These are phyloP conservation scores for Saimiri boliviensis DNA, from an alignment of 2,113 vertebrate species.

Conservation along the genomic window DNA sequence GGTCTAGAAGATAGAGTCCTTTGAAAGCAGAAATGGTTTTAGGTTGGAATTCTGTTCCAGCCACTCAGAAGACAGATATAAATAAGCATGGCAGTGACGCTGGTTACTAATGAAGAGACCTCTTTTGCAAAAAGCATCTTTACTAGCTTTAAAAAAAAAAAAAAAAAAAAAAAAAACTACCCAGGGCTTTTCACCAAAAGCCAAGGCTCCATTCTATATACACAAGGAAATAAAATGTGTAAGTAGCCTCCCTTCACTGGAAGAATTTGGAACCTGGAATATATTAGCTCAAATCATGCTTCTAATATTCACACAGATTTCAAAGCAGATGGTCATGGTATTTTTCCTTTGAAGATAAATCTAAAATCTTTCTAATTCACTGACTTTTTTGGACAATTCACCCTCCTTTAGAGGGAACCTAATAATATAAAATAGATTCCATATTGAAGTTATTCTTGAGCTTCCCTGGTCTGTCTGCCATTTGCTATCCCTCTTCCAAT, in stretches of 20 bases:
- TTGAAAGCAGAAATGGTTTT: constrained; percentile 65
- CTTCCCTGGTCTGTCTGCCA: background rate
- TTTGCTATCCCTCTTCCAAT: background rate
- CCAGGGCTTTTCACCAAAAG: background rate
- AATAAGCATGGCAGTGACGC: constrained; percentile 57
- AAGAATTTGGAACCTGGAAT: constrained; percentile 51
- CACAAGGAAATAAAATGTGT: constrained; percentile 11
- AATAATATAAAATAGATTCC: background rate
- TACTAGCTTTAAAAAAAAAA: background rate
- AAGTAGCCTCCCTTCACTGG: background rate
- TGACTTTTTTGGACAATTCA: constrained; percentile 37
- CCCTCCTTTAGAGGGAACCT: background rate
- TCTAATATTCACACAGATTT: constrained; percentile 49
- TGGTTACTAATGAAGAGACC: constrained; percentile 57
- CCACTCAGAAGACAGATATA: constrained; percentile 56
- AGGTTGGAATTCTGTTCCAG: constrained; percentile 68
- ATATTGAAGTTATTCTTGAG: background rate
- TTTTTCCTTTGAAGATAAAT: constrained; percentile 60
- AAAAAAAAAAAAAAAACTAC: background rate
- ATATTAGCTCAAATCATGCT: constrained; percentile 40
- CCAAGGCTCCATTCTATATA: background rate
- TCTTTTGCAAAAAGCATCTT: constrained; percentile 33
- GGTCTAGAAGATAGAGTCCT: constrained; percentile 71
- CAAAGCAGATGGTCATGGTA: constrained; percentile 61
- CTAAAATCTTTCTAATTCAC: constrained; percentile 39